Conservation (phyloP, 2,888 invertebrate genomes). For the Chrysopilus asiliformis region DNA sequence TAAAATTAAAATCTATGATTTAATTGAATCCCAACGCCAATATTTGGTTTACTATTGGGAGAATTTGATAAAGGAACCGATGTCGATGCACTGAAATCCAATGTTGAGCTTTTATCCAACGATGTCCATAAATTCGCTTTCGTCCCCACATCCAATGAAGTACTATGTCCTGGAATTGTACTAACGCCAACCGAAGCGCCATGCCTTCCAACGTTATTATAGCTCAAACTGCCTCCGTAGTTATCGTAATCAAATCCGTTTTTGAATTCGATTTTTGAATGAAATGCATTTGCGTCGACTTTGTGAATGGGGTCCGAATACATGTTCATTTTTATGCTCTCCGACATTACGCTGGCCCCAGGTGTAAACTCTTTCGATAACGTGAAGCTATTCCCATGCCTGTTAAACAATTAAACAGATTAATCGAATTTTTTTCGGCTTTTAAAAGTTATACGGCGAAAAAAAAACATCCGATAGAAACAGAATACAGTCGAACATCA, state of each 20-base stretch:
- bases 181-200: constrained; percentile 20
- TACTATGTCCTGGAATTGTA: constrained; percentile 21
- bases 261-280: constrained; percentile 19
- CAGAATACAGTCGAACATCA: no score
- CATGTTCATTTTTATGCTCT: constrained; percentile 19
- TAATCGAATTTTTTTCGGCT: no score
- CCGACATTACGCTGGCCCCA: constrained; percentile 7
- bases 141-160: constrained; percentile 19
- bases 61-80: constrained; percentile 20
- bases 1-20: constrained; percentile 20
- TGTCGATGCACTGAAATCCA: constrained; percentile 23
- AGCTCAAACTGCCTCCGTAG: constrained; percentile 22
- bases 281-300: constrained; percentile 19
- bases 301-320: constrained; percentile 10
- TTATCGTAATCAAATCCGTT: constrained; percentile 21
- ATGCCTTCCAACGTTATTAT: constrained; percentile 20
- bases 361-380: constrained; percentile 21
- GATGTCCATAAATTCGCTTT: constrained; percentile 24
- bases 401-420: constrained; percentile 11
- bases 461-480: no score
- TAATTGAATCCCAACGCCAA: constrained; percentile 19
- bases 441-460: no score
- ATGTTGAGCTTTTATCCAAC: constrained; percentile 19
- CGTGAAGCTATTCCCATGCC: constrained; percentile 23
- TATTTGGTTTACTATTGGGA: constrained; percentile 16